Evolutionary conservation across 2,797 vertebrate species (phyloP), one percentile per base, ranked within the genome.

Genomic region (Phoxinus dragarum): DNA sequence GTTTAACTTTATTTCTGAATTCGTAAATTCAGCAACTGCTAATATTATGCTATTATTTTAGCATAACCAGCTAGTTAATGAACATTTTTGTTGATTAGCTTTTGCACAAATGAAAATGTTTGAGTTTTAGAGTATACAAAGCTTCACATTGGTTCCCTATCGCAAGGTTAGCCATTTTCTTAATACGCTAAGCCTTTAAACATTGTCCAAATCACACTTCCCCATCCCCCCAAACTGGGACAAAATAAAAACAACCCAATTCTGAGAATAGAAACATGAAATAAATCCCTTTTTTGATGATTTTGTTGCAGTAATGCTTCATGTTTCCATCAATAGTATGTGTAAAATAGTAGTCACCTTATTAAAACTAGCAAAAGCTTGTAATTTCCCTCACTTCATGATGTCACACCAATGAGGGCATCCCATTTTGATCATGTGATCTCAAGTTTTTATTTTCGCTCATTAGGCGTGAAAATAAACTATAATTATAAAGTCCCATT

Each of bases 221-320:
- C 19, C 19, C 52, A 56, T 21, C 6, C 19, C 1, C 56, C 9
- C 52, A 54, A 21, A 8, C 52, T 21, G 19, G 49, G 17, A 23
- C 19, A 56, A 56, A 21, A 9, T 5, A n/a, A 12, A 61, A 59
- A 11, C 23, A 10, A n/a, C 52, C 6, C 0, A 54, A 21, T 56
- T 56, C 1, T 56, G 8, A 10, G 0, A 23, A 21, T 21, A 21
- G 0, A 19, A 54, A 16, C 52, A 21, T 54, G 19, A 54, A 8
- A 8, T 21, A 0, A 3, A 54, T 17, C 0, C 3, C 6, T 54
- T 6, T 1, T 7, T 54, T 4, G 3, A 4, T 12, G 1, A 59
- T 12, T 61, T 27, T 59, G 4, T 2, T 4, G 9, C 23, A 11
- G 56, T 3, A 59, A 23, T 59, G 10, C 19, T 27, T 59, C 10